Evolutionary conservation across 2,888 invertebrate species (phyloP).

Genomic region (Drosophila putrida): DNA sequence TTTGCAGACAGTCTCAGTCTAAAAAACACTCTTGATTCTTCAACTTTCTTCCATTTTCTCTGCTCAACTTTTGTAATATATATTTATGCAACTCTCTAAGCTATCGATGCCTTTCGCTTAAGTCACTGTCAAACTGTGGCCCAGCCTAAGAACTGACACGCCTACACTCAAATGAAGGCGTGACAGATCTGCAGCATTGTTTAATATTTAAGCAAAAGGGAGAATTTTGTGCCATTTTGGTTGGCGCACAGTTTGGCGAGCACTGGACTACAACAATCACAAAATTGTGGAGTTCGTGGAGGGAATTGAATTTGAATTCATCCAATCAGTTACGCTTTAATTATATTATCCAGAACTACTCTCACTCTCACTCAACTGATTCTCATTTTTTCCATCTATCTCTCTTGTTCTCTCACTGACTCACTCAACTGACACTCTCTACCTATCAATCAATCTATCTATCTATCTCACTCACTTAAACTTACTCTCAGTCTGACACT

Average conservation of each 20-base stretch:
- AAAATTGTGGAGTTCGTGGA: constrained; percentile 10
- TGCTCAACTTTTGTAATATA: constrained; percentile 82
- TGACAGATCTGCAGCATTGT: constrained; percentile 52
- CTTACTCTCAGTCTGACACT: constrained; percentile 76
- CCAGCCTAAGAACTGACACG: constrained; percentile 52
- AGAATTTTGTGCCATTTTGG: constrained; percentile 68
- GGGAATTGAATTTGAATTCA: not conserved
- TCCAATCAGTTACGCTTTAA: constrained; percentile 49
- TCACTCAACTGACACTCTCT: constrained; percentile 21
- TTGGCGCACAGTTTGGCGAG: constrained; percentile 54
- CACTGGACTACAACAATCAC: constrained; percentile 24
- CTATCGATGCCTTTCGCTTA: constrained; percentile 39
- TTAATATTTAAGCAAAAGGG: constrained; percentile 71
- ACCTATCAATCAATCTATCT: constrained; percentile 14
- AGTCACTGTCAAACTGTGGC: constrained; percentile 31
- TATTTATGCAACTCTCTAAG: constrained; percentile 65
- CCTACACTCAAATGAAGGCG: constrained; percentile 35
- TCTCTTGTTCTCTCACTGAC: constrained; percentile 27
- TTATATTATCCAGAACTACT: constrained; percentile 49
- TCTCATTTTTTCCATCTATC: constrained; percentile 34
- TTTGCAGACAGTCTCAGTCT: not conserved
- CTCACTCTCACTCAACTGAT: constrained; percentile 44
- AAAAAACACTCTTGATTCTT: constrained; percentile 11
- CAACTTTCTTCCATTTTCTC: constrained; percentile 37
- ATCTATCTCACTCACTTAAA: constrained; percentile 27